phyloP scores from a whole-genome alignment of 1,140 invertebrate species.

The Polyergus mexicanus region DNA sequence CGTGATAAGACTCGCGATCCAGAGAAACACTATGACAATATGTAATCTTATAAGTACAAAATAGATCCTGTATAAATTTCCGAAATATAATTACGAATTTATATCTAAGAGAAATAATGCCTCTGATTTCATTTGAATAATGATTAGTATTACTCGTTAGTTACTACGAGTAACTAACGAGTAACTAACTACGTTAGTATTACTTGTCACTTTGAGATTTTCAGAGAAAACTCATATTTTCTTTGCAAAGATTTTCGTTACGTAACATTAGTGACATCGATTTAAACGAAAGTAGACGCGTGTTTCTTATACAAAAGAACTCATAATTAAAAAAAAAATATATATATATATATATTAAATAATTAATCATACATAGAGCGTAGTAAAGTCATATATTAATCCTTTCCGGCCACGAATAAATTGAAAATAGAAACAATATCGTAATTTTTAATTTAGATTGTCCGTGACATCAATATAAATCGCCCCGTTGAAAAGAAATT shows the following conservation, averaged over 20 bases:
- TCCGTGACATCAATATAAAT: constrained; percentile 3
- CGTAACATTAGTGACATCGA: neutral
- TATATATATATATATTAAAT: neutral
- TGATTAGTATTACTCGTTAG: no score
- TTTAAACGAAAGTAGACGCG: neutral
- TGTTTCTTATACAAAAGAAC: neutral
- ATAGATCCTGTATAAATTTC: neutral
- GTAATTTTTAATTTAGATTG: neutral
- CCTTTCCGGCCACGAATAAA: neutral
- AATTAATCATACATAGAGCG: neutral
- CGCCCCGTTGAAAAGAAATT: neutral
- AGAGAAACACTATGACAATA: neutral
- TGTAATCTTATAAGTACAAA: neutral
- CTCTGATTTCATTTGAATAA: no score
- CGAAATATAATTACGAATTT: neutral
- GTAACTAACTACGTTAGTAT: no score
- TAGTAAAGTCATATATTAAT: neutral
- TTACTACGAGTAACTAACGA: no score
- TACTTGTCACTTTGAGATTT: constrained; percentile 20
- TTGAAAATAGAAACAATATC: neutral
- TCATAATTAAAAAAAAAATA: neutral
- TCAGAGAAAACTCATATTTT: neutral
- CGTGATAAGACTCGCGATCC: neutral
- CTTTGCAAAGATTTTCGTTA: neutral
- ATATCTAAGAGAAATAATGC: neutral